Percentiles rank a stretch among this genome's conserved stretches.
Evolutionary conservation across 30 jellyfish, hydroid and myxozoan genomes (phyloP).

Genomic region (Rhopilema esculentum): DNA sequence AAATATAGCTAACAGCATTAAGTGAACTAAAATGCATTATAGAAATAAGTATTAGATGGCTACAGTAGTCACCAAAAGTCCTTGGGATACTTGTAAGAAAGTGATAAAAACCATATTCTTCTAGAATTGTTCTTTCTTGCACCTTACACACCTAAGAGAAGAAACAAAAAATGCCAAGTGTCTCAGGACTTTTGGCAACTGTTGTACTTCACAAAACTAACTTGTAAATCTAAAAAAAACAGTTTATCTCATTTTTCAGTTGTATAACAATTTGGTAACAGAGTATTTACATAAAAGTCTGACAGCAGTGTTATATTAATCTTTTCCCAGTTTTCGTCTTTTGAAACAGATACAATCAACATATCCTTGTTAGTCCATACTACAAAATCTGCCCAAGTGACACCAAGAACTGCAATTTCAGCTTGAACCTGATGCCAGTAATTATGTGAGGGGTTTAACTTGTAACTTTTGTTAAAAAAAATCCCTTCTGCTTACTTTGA

Average conservation of each 20-base stretch:
- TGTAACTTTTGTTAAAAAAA: slow-evolving; percentile 1
- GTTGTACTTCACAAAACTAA: not conserved
- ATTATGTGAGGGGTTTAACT: slow-evolving; percentile 9
- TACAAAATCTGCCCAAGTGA: slow-evolving; percentile 11
- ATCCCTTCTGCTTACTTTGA: not conserved
- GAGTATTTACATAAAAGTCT: slow-evolving; percentile 21
- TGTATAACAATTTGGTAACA: slow-evolving; percentile 4
- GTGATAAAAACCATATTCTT: not conserved
- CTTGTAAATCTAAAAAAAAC: not conserved
- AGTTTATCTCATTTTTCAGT: not conserved
- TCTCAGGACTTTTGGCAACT: slow-evolving; percentile 18
- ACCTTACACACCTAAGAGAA: not conserved
- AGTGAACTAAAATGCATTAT: not conserved
- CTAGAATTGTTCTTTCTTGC: not conserved
- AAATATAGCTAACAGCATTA: not conserved
- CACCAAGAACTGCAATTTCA: slow-evolving; percentile 18
- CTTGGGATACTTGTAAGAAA: not conserved
- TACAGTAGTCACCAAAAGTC: not conserved
- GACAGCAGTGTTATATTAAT: not conserved
- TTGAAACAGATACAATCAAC: not conserved
- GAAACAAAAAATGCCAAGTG: not conserved
- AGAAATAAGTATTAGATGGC: not conserved
- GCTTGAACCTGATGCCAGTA: slow-evolving; percentile 51
- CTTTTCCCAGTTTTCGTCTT: slow-evolving; percentile 9
- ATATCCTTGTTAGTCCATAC: slow-evolving; percentile 16